Evolutionary conservation across 92 coral and sea anemone genomes (phyloP).

Genomic region (Epizoanthus scotinus): DNA sequence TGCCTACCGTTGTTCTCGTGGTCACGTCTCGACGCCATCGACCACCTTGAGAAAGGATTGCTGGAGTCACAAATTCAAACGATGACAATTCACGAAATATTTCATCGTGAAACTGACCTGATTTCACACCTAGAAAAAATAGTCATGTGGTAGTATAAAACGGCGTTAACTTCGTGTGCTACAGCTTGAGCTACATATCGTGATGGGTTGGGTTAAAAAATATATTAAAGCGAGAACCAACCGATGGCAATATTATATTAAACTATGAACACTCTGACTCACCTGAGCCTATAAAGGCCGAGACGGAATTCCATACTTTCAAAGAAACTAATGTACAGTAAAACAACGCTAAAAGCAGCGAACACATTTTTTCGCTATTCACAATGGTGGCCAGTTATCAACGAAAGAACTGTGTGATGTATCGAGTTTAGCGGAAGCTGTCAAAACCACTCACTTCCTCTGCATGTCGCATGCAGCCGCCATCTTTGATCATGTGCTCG

Average conservation of each 20-base stretch:
- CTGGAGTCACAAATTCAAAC: slow-evolving; percentile 23
- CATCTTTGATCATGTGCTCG: slow-evolving; percentile 35
- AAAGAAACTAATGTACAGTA: background rate
- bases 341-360: background rate
- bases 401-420: background rate
- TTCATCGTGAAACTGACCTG: slow-evolving; percentile 10
- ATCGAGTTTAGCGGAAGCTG: slow-evolving; percentile 33
- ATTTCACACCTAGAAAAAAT: slow-evolving; percentile 5
- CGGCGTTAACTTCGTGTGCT: too few relatives aligned
- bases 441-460: slow-evolving; percentile 25
- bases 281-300: background rate
- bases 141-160: background rate
- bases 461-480: slow-evolving; percentile 8
- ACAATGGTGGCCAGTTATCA: background rate
- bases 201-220: slow-evolving; percentile 37
- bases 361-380: background rate
- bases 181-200: background rate
- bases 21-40: slow-evolving; percentile 34
- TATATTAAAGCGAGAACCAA: background rate
- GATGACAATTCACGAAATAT: slow-evolving; percentile 24
- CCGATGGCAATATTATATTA: background rate
- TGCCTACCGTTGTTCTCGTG: slow-evolving; percentile 15
- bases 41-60: slow-evolving; percentile 14
- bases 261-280: background rate
- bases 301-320: background rate